Evolutionary conservation across 2,113 vertebrate species (phyloP).

Genomic region (Oxyruncus cristatus): DNA sequence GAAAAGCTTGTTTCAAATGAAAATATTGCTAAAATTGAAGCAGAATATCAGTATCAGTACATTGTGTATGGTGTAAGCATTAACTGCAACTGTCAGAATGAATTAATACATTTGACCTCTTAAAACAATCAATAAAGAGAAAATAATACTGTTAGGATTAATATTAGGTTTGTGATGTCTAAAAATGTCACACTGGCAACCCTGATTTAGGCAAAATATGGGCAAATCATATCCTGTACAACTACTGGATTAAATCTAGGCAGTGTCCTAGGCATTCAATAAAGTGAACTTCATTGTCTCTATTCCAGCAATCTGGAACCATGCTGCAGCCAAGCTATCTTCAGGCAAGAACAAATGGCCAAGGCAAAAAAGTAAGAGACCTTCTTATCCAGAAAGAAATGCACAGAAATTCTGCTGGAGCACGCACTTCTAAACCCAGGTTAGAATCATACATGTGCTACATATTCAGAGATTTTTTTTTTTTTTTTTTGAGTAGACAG

Average conservation of each 20-base stretch:
- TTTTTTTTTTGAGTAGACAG: not conserved
- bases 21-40: not conserved
- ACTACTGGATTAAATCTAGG: not conserved
- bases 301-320: not conserved
- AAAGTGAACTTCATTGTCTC: not conserved
- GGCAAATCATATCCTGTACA: not conserved
- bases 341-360: not conserved
- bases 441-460: not conserved
- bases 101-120: not conserved
- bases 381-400: not conserved
- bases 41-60: not conserved
- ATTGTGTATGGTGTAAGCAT: not conserved
- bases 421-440: not conserved
- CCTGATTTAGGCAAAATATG: not conserved
- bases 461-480: not conserved
- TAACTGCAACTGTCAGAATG: not conserved
- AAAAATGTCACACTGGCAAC: not conserved
- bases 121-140: not conserved
- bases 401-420: not conserved
- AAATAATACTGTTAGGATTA: not conserved
- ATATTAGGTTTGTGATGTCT: not conserved
- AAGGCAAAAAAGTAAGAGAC: not conserved
- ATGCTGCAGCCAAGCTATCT: not conserved
- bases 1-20: not conserved
- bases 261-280: not conserved